phyloP scores from a whole-genome alignment of 1,140 invertebrate species.

The Charaxes varanes region DNA sequence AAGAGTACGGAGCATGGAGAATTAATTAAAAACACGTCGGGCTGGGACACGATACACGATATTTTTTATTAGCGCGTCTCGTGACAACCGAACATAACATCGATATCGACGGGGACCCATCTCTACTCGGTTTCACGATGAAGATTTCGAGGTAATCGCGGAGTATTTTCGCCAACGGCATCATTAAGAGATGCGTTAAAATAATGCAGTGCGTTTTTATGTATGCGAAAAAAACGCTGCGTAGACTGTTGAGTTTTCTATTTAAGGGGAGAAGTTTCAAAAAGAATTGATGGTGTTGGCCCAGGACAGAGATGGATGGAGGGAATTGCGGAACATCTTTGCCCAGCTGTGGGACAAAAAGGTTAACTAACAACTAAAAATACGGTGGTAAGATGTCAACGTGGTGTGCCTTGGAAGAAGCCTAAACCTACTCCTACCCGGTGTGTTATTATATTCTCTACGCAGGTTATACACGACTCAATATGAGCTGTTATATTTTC shows the following conservation, averaged over 20 bases:
- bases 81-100: slow-evolving; percentile 9
- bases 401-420: too few species aligned
- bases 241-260: neutral
- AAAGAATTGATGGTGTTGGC: too few species aligned
- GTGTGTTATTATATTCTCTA: too few species aligned
- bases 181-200: slow-evolving; percentile 21
- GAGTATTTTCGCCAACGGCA: slow-evolving; percentile 16
- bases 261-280: neutral
- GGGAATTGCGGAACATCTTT: too few species aligned
- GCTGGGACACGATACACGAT: neutral
- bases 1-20: neutral
- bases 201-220: slow-evolving; percentile 17
- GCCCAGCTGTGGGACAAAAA: too few species aligned
- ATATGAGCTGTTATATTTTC: too few species aligned
- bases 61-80: slow-evolving; percentile 3
- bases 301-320: too few species aligned
- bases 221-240: neutral
- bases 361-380: too few species aligned
- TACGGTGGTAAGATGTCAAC: too few species aligned
- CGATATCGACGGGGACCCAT: slow-evolving; percentile 8
- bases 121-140: slow-evolving; percentile 10
- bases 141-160: slow-evolving; percentile 18
- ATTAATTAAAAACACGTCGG: slow-evolving; percentile 1
- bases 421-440: too few species aligned
- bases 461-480: too few species aligned